Evolutionary conservation across 2,888 invertebrate species (phyloP), one percentile per base, ranked within the genome.

Genomic region (Clusia tigrina): DNA sequence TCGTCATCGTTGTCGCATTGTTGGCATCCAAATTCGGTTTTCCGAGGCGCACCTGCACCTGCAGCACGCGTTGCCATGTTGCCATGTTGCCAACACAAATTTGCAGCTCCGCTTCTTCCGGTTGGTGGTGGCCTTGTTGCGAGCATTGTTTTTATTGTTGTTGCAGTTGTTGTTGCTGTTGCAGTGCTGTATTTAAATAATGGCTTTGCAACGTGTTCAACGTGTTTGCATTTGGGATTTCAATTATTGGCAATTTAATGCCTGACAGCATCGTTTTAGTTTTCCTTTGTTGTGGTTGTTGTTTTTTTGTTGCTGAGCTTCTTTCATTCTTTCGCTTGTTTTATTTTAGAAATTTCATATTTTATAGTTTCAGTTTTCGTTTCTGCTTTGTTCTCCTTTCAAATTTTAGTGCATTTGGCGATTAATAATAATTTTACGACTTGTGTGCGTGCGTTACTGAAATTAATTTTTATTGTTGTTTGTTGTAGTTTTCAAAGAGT

Each of bases 181-280:
- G 57, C 54, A 51, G 25, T 18, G 37, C 24, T 17, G 69, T 75
- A 74, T 73, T 75, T 75, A 75, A 75, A 75, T 75, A 75, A 75
- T 75, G 74, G 76, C 68, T 68, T 64, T 70, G 74, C 76, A 75
- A 75, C 74, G 74, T 75, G 74, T 68, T 67, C 66, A 25, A 25
- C n/a, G 54, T 22, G 18, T 32, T 17, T 42, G 42, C 54, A 26
- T 25, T 55, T 74, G 72, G 77, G 77, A 77, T 79, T 79, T 80
- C 80, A 80, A 79, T 80, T 79, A 80, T 80, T 79, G 79, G 76
- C 77, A 72, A 73, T 78, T 79, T 76, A 79, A 79, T 73, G 76
- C 71, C 72, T 68, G 59, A 22, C 48, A 48, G 48, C 48, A 48
- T 9, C 32, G 12, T 6, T 12, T 6, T 32, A 15, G 22, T 22